These are phyloP conservation scores for Stenodera caucasica DNA, from an alignment of 2,888 invertebrate genomes.

Conservation along the genomic window DNA sequence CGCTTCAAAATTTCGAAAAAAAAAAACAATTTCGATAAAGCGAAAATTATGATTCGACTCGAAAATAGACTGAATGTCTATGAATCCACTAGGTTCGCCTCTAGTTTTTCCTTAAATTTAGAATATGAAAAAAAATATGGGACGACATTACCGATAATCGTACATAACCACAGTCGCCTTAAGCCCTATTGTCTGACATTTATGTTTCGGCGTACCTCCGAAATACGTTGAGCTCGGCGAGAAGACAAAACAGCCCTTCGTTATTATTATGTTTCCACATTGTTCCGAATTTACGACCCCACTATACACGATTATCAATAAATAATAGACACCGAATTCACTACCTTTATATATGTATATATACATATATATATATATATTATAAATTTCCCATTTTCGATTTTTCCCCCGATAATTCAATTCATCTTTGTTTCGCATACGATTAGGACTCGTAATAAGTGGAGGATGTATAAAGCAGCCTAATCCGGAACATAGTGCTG, in stretches of 20 bases:
- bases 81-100: too few species aligned
- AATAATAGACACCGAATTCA: not conserved
- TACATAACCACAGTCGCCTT: conserved; percentile 18
- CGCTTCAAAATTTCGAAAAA: too few species aligned
- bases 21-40: too few species aligned
- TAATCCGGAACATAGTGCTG: conserved; percentile 44
- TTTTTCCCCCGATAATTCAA: too few species aligned
- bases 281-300: conserved; percentile 13
- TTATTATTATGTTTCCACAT: conserved; percentile 19
- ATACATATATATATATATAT: too few species aligned
- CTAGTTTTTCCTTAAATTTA: too few species aligned
- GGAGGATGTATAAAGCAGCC: conserved; percentile 22
- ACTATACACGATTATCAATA: not conserved
- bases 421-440: not conserved
- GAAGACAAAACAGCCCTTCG: conserved; percentile 7
- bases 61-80: too few species aligned
- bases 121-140: not conserved
- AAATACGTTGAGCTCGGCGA: not conserved
- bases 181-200: conserved; percentile 22
- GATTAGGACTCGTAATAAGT: conserved; percentile 1
- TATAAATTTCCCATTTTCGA: too few species aligned
- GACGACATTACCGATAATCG: conserved; percentile 16
- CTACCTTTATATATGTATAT: too few species aligned
- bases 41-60: too few species aligned
- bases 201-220: conserved; percentile 16